phyloP scores from a whole-genome alignment of 2,888 invertebrate genomes.

The Hypolimnas misippus region DNA sequence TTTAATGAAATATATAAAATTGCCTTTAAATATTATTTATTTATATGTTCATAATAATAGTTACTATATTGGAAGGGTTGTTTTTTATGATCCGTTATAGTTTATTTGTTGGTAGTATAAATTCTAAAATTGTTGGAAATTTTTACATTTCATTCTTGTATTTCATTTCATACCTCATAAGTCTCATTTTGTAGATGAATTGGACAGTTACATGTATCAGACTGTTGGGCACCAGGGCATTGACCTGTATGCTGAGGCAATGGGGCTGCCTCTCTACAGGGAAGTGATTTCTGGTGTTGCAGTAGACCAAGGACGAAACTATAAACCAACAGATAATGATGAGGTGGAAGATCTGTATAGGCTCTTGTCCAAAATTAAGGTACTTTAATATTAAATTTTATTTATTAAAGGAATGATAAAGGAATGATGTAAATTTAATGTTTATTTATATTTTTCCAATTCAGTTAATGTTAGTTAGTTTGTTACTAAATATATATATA shows the following conservation, averaged over 20 bases:
- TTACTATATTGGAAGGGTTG: too few relatives aligned
- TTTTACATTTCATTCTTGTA: background rate
- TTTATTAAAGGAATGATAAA: too few relatives aligned
- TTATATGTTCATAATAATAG: too few relatives aligned
- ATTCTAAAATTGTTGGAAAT: background rate
- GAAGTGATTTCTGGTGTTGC: conserved; percentile 93
- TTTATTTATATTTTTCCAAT: background rate
- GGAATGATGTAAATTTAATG: background rate
- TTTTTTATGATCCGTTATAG: too few relatives aligned
- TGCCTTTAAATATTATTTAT: too few relatives aligned
- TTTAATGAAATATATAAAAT: too few relatives aligned
- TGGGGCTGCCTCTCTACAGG: conserved; percentile 95
- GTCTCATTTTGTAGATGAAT: conserved; percentile 86
- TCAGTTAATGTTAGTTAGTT: too few relatives aligned
- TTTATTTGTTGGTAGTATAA: too few relatives aligned
- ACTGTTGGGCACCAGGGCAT: conserved; percentile 99
- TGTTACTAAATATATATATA: too few relatives aligned
- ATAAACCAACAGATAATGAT: conserved; percentile 92
- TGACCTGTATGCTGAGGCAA: conserved; percentile 95
- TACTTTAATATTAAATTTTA: conserved; percentile 50
- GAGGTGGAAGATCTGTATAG: conserved; percentile 98
- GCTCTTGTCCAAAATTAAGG: conserved; percentile 91
- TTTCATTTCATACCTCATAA: background rate
- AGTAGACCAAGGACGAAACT: conserved; percentile 90
- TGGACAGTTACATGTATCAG: conserved; percentile 99